Evolutionary conservation across 2,113 vertebrate species (phyloP).

Genomic region (Sinocyclocheilus grahami): DNA sequence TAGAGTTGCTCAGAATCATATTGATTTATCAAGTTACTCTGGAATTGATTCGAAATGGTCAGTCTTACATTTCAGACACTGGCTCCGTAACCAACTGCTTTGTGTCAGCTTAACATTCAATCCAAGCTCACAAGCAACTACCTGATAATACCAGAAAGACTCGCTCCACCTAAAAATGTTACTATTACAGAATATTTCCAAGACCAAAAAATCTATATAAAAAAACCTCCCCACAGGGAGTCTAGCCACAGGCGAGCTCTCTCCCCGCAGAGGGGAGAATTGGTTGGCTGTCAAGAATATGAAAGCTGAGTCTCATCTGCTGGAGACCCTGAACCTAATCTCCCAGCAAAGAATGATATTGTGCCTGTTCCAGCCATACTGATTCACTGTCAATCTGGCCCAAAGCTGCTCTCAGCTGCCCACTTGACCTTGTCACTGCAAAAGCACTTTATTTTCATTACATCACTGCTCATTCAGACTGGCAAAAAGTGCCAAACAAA

Average conservation of each 20-base stretch:
- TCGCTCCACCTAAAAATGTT: conserved; percentile 39
- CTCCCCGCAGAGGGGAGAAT: conserved; percentile 62
- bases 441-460: conserved; percentile 66
- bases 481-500: conserved; percentile 65
- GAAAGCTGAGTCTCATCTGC: conserved; percentile 67
- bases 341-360: conserved; percentile 65
- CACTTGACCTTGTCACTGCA: conserved; percentile 66
- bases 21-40: conserved; percentile 7
- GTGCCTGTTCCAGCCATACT: conserved; percentile 63
- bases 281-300: conserved; percentile 68
- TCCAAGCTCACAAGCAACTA: conserved; percentile 37
- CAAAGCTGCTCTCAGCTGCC: conserved; percentile 58
- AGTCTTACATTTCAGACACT: conserved; percentile 46
- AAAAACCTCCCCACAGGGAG: conserved; percentile 53
- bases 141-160: conserved; percentile 45
- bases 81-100: conserved; percentile 34
- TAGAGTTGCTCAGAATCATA: conserved; percentile 6
- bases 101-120: conserved; percentile 25
- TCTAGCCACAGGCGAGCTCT: conserved; percentile 58
- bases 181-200: conserved; percentile 56
- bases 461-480: conserved; percentile 57
- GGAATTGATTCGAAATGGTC: conserved; percentile 20
- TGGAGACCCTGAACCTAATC: conserved; percentile 67
- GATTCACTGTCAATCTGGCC: conserved; percentile 63
- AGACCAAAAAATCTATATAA: conserved; percentile 49